Evolutionary conservation across 2,113 vertebrate species (phyloP).

Genomic region (Macrotis lagotis): DNA sequence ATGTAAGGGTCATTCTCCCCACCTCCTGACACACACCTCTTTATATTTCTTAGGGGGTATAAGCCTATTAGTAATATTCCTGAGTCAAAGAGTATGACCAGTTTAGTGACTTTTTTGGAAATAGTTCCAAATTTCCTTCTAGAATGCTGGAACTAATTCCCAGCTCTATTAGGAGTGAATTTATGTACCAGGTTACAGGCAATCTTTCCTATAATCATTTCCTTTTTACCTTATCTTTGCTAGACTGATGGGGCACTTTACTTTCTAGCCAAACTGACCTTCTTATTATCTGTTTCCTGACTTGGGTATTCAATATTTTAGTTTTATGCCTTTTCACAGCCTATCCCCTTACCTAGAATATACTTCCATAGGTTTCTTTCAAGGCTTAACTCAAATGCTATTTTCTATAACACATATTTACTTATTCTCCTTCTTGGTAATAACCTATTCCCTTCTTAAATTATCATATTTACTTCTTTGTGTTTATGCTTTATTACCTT

Average conservation of each 20-base stretch:
- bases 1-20: background rate
- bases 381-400: background rate
- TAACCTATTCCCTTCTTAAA: background rate
- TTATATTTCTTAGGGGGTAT: conserved; percentile 5
- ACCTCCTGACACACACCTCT: background rate
- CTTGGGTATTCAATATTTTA: background rate
- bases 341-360: background rate
- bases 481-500: background rate
- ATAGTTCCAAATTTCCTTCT: conserved; percentile 6
- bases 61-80: background rate
- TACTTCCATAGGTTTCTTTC: background rate
- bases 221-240: background rate
- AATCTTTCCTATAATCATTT: background rate
- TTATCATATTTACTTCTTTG: background rate
- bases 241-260: background rate
- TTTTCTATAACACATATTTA: background rate
- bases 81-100: conserved; percentile 25
- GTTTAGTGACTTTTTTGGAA: conserved; percentile 26
- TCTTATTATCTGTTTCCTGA: background rate
- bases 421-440: background rate
- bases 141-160: conserved; percentile 21
- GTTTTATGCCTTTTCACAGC: background rate
- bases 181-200: background rate
- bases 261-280: background rate
- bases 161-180: background rate